phyloP scores from a whole-genome alignment of 2,888 invertebrate species.

The Drosophila maculinotata region DNA sequence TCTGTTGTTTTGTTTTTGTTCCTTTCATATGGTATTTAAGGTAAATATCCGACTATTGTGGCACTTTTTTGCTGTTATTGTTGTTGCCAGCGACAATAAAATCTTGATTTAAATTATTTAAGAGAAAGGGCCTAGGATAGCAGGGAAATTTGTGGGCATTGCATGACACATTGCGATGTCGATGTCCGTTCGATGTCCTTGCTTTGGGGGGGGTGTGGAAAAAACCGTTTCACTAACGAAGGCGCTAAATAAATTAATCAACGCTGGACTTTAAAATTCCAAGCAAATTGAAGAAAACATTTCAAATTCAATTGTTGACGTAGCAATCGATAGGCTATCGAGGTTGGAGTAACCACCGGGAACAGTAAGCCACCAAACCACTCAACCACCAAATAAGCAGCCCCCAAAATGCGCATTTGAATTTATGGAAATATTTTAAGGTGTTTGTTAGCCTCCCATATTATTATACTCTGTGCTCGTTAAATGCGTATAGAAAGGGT shows the following conservation, averaged over 20 bases:
- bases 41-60: conserved; percentile 44
- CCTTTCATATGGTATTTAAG: conserved; percentile 50
- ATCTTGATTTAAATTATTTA: conserved; percentile 74
- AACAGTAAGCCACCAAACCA: background rate
- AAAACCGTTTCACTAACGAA: conserved; percentile 6
- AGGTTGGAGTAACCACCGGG: conserved; percentile 8
- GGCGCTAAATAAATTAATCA: conserved; percentile 69
- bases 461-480: background rate
- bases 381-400: conserved; percentile 7
- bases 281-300: conserved; percentile 44
- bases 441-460: background rate
- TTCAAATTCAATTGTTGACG: conserved; percentile 58
- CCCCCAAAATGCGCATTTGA: conserved; percentile 40
- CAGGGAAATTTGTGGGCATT: conserved; percentile 17
- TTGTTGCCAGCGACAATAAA: conserved; percentile 26
- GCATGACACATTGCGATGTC: conserved; percentile 62
- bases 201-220: background rate
- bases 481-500: background rate
- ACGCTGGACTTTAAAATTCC: conserved; percentile 48
- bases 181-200: conserved; percentile 39
- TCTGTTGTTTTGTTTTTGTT: conserved; percentile 7
- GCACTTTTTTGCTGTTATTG: conserved; percentile 28
- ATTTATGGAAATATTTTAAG: conserved; percentile 65
- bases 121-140: conserved; percentile 8
- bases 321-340: conserved; percentile 39